phyloP scores from a whole-genome alignment of 2,797 vertebrate species.

The Euthynnus affinis region DNA sequence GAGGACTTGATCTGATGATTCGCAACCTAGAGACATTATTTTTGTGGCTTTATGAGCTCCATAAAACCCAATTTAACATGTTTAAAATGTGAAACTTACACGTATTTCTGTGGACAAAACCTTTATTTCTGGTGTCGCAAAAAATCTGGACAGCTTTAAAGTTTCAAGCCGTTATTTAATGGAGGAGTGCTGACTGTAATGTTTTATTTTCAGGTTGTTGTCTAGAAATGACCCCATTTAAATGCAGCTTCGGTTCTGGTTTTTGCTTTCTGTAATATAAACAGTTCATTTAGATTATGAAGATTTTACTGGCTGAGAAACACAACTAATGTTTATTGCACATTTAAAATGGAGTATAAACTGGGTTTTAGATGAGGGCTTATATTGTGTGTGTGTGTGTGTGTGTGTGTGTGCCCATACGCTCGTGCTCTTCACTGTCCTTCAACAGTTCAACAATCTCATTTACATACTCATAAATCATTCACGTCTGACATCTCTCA shows the following conservation, averaged over 20 bases:
- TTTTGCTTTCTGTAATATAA: conserved; percentile 13
- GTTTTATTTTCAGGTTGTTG: not conserved
- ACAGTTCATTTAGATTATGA: conserved; percentile 50
- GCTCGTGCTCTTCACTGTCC: conserved; percentile 69
- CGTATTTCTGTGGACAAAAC: not conserved
- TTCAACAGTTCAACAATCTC: conserved; percentile 69
- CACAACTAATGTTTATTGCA: conserved; percentile 40
- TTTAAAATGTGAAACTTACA: not conserved
- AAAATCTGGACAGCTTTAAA: not conserved
- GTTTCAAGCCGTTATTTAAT: not conserved
- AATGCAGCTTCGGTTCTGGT: conserved; percentile 20
- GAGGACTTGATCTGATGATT: no score
- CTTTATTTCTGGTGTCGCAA: not conserved
- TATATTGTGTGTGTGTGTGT: not conserved
- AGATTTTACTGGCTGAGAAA: conserved; percentile 35
- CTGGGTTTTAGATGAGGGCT: conserved; percentile 47
- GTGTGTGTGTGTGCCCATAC: conserved; percentile 5
- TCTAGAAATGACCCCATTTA: conserved; percentile 28
- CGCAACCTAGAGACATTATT: no score
- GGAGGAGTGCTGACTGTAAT: not conserved
- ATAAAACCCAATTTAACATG: not conserved
- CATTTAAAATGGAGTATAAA: conserved; percentile 39
- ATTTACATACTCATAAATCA: conserved; percentile 86
- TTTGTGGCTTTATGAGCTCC: no score
- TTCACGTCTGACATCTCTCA: conserved; percentile 72